Conservation (phyloP, 1,140 invertebrate species). For the Drosophila suzukii region DNA sequence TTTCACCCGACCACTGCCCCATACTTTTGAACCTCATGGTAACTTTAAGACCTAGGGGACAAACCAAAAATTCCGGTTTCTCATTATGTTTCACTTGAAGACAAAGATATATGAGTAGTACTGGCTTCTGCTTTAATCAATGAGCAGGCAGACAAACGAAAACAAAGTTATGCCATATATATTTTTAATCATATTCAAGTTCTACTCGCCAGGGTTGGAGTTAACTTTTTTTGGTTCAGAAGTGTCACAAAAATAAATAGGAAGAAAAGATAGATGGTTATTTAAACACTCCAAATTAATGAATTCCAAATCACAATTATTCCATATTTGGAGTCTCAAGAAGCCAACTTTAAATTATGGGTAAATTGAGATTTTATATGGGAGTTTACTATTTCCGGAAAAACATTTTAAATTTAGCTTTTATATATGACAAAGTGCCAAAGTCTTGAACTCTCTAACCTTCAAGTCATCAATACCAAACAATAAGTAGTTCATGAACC, state of each 20-base stretch:
- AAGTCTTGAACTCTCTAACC: neutral
- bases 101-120: conserved; percentile 43
- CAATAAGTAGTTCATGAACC: conserved; percentile 16
- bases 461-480: neutral
- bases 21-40: conserved; percentile 1
- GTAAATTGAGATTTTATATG: conserved; percentile 32
- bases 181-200: conserved; percentile 47
- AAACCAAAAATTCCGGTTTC: conserved; percentile 67
- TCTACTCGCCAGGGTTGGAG: conserved; percentile 30
- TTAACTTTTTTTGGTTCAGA: neutral
- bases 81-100: conserved; percentile 65
- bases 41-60: conserved; percentile 22
- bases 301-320: conserved; percentile 27
- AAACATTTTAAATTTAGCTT: too few relatives aligned
- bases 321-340: conserved; percentile 10
- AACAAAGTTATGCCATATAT: conserved; percentile 18
- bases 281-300: conserved; percentile 16
- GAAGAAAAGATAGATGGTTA: conserved; percentile 31
- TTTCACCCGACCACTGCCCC: conserved; percentile 21
- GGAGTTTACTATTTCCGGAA: conserved; percentile 10
- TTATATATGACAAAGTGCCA: neutral
- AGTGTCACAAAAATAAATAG: conserved; percentile 13
- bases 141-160: conserved; percentile 28
- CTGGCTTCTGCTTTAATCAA: conserved; percentile 66
- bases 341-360: conserved; percentile 15